phyloP scores from a whole-genome alignment of 2,113 vertebrate genomes.

The Circaetus gallicus region DNA sequence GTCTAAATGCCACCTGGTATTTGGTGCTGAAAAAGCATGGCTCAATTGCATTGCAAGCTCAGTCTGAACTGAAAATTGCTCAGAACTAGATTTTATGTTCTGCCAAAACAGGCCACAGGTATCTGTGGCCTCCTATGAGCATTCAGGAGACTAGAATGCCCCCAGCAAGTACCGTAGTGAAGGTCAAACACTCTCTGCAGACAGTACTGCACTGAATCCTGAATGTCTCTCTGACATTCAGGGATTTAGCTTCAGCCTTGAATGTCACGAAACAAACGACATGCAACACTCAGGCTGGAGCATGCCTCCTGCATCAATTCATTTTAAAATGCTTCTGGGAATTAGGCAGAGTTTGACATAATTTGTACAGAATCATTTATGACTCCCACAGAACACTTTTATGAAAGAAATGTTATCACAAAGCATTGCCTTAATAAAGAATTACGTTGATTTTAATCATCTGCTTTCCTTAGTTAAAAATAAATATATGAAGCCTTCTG shows the following conservation, averaged over 20 bases:
- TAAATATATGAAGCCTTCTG: neutral
- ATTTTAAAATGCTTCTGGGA: slow-evolving; percentile 32
- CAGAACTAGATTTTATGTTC: neutral
- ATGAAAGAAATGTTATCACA: slow-evolving; percentile 44
- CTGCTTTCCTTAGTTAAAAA: neutral
- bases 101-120: slow-evolving; percentile 7
- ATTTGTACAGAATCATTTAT: slow-evolving; percentile 19
- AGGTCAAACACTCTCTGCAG: slow-evolving; percentile 53
- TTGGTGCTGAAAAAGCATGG: neutral
- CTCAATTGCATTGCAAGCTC: neutral
- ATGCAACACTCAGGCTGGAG: neutral
- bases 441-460: slow-evolving; percentile 31
- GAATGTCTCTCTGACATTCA: slow-evolving; percentile 54
- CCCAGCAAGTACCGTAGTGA: slow-evolving; percentile 31
- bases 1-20: neutral
- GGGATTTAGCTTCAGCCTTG: neutral
- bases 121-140: neutral
- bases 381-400: neutral
- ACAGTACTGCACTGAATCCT: neutral
- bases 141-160: slow-evolving; percentile 21
- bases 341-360: neutral
- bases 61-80: neutral
- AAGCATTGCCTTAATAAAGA: slow-evolving; percentile 31
- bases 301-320: neutral
- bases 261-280: slow-evolving; percentile 18